phyloP scores from a whole-genome alignment of 2,113 vertebrate genomes.

The Arvicanthis niloticus region DNA sequence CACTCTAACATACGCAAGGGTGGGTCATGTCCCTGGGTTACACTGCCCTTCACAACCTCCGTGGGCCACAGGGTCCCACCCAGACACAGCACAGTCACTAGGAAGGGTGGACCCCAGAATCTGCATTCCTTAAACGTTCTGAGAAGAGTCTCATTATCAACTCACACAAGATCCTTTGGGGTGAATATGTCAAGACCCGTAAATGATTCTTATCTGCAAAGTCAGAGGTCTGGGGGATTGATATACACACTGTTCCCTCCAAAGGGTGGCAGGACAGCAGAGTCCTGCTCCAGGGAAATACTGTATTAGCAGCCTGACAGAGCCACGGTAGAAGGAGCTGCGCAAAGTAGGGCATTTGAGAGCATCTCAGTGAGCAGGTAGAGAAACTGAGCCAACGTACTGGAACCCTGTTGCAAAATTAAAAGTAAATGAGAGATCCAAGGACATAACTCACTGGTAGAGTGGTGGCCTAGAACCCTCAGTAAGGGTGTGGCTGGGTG shows the following conservation, averaged over 20 bases:
- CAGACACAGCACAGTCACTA: neutral
- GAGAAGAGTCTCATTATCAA: neutral
- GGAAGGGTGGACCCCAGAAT: neutral
- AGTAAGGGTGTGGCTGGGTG: neutral
- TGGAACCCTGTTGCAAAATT: neutral
- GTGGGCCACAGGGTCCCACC: neutral
- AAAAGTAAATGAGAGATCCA: neutral
- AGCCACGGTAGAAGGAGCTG: neutral
- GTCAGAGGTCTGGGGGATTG: neutral
- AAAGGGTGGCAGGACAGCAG: rapidly evolving
- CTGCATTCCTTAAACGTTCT: neutral
- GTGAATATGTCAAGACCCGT: neutral
- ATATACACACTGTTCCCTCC: neutral
- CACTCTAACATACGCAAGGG: neutral
- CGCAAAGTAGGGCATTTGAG: neutral
- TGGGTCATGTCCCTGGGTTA: neutral
- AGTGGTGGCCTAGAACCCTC: neutral
- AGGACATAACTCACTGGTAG: neutral
- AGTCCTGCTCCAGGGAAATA: neutral
- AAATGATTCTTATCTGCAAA: neutral
- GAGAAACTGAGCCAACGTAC: neutral
- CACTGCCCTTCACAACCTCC: too few species aligned
- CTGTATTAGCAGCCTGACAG: too few species aligned
- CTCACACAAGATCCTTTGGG: neutral
- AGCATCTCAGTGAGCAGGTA: neutral